Percentiles rank a stretch among this genome's conserved stretches.
Conservation (phyloP, 2,888 invertebrate genomes). For the Platycnemis pennipes region DNA sequence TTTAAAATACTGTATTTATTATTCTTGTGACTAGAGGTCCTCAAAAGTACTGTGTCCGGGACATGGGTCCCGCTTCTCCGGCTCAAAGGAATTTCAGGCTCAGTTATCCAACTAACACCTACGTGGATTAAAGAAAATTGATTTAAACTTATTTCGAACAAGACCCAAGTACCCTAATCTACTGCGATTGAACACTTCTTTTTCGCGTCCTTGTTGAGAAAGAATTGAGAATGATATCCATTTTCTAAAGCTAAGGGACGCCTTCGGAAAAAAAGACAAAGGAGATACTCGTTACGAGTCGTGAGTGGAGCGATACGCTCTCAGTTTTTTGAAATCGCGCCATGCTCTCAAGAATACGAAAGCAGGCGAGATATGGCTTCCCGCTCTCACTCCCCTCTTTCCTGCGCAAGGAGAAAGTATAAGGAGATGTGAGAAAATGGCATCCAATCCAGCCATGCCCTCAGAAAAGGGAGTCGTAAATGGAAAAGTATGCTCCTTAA, state of each 20-base stretch:
- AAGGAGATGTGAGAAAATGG: neutral
- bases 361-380: neutral
- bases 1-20: too few relatives aligned
- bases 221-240: neutral
- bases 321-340: neutral
- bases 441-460: neutral
- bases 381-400: too few relatives aligned
- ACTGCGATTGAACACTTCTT: too few relatives aligned
- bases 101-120: too few relatives aligned
- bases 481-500: conserved; percentile 33
- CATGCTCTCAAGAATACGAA: neutral
- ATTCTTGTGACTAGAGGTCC: too few relatives aligned
- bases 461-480: neutral
- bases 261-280: neutral
- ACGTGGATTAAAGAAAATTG: too few relatives aligned
- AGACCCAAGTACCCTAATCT: too few relatives aligned
- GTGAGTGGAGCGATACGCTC: neutral
- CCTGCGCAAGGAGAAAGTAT: neutral
- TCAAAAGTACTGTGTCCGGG: too few relatives aligned
- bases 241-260: neutral
- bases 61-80: too few relatives aligned
- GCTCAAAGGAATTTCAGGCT: too few relatives aligned
- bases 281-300: neutral
- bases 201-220: neutral
- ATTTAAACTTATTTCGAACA: too few relatives aligned